Base-by-base conservation (phyloP, 2,113 vertebrate genomes). In the Lepus americanus region DNA sequence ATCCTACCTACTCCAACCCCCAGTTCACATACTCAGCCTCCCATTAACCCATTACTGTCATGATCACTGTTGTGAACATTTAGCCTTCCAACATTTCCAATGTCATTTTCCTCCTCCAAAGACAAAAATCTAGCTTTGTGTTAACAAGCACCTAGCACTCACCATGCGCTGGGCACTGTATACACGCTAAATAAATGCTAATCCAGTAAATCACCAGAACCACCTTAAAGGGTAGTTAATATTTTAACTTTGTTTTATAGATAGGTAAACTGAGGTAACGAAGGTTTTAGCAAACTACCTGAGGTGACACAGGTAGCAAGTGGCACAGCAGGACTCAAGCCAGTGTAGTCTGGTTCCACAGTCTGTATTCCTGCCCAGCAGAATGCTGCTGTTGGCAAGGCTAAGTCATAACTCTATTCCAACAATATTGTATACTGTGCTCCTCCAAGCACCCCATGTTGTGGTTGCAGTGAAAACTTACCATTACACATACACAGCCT, bases 131-230 rank as follows among this genome's bases (percentile, higher is more conserved):
- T 77, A 31, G 36, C 66, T 61, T 74, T 70, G 72, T 23, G 44
- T 86, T 51, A 89, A 69, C 9, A 82, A 87, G 14, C 49, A 69
- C 44, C 72, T 83, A 55, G 6, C 20, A 53, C 14, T 29, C 31
- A 72, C 6, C 31, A 10, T 14, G 7, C 78, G 11, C 19, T 7
- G 73, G 55, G 22, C 12, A 39, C 3, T 27, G 55, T 22, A 12
- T 85, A 70, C 33, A 14, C 55, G 25, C 16, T 80, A 92, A 80
- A 80, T 14, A 83, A 83, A 84, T 91, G n/a, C n/a, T 72, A 66
- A 86, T 6, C 69, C 61, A 31, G 16, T 55, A 25, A 49, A 86
- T 25, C 19, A 25, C 82, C 69, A 61, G 16, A 36, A 69, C 55
- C 51, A 61, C 6, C 61, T 59, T 33, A 59, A 77, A 39, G n/a